A percentile compares a stretch with the other conserved stretches of the same genome.
phyloP scores from a whole-genome alignment of 2,888 invertebrate genomes.

The Drosophila histrio region DNA sequence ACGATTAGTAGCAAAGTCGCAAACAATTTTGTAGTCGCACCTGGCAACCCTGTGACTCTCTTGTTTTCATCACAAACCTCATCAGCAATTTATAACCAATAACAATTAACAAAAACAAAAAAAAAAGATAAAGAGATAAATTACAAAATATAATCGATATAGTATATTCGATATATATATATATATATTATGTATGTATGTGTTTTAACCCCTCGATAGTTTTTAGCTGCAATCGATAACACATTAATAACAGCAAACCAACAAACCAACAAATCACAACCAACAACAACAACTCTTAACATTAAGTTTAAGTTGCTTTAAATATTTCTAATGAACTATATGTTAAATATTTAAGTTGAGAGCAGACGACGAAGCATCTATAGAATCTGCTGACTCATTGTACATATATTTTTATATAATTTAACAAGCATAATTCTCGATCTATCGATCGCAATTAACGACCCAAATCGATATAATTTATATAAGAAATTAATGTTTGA shows the following conservation, averaged over 20 bases:
- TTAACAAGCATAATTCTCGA: conserved; percentile 48
- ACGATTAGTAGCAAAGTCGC: conserved; percentile 46
- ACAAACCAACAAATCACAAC: conserved; percentile 33
- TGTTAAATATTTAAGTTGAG: conserved; percentile 57
- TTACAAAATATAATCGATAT: conserved; percentile 25
- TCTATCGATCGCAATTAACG: conserved; percentile 38
- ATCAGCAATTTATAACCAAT: conserved; percentile 58
- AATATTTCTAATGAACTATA: conserved; percentile 64
- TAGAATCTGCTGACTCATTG: conserved; percentile 48
- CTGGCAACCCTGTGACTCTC: conserved; percentile 41
- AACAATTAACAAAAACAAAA: conserved; percentile 10
- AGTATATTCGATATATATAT: conserved; percentile 28
- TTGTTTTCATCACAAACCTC: conserved; percentile 49
- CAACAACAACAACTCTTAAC: conserved; percentile 69
- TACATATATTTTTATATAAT: conserved; percentile 50
- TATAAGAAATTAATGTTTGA: too few relatives aligned
- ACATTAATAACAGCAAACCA: conserved; percentile 7
- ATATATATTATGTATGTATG: conserved; percentile 39
- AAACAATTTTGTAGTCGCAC: conserved; percentile 36
- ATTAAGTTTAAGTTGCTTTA: conserved; percentile 74
- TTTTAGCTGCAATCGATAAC: conserved; percentile 51
- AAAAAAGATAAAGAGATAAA: conserved; percentile 21
- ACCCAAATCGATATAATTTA: too few relatives aligned
- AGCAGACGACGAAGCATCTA: conserved; percentile 31
- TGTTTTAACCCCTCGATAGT: conserved; percentile 54